These are phyloP conservation scores for Andrena trimmerana DNA, from an alignment of 2,888 invertebrate genomes.

Conservation along the genomic window DNA sequence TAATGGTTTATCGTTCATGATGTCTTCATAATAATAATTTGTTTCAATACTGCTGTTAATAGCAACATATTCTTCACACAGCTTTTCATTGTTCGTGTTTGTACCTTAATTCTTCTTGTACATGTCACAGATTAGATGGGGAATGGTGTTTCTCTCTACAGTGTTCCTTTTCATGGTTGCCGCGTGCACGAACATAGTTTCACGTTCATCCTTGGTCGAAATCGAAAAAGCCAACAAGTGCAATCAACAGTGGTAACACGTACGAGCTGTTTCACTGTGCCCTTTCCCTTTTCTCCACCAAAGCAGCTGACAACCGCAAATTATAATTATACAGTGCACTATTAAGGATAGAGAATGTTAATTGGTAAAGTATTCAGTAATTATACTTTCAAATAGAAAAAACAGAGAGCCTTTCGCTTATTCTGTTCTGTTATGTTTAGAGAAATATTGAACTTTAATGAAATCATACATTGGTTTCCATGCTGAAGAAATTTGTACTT, in stretches of 20 bases:
- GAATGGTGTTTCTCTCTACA: neutral
- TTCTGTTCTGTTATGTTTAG: too few species aligned
- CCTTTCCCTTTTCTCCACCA: conserved; percentile 5
- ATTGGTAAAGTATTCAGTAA: too few species aligned
- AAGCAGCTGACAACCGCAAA: neutral
- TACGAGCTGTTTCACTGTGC: conserved; percentile 28
- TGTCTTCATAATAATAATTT: neutral
- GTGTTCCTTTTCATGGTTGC: conserved; percentile 20
- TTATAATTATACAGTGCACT: neutral
- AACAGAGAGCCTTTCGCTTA: too few species aligned
- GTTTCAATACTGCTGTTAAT: neutral
- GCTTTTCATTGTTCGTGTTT: neutral
- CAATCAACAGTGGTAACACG: conserved; percentile 46
- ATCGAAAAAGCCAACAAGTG: conserved; percentile 24
- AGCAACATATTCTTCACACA: neutral
- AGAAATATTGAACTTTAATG: too few species aligned
- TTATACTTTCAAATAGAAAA: too few species aligned
- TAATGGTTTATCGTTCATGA: neutral
- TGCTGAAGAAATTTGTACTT: too few species aligned
- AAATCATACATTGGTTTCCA: too few species aligned
- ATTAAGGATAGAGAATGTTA: too few species aligned
- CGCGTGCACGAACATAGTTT: conserved; percentile 26
- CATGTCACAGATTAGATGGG: neutral
- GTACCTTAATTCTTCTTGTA: neutral
- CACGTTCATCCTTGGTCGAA: conserved; percentile 24